Percentiles rank a stretch among this genome's conserved stretches.
phyloP scores from a whole-genome alignment of 2,113 vertebrate genomes.

The Galeopterus variegatus region DNA sequence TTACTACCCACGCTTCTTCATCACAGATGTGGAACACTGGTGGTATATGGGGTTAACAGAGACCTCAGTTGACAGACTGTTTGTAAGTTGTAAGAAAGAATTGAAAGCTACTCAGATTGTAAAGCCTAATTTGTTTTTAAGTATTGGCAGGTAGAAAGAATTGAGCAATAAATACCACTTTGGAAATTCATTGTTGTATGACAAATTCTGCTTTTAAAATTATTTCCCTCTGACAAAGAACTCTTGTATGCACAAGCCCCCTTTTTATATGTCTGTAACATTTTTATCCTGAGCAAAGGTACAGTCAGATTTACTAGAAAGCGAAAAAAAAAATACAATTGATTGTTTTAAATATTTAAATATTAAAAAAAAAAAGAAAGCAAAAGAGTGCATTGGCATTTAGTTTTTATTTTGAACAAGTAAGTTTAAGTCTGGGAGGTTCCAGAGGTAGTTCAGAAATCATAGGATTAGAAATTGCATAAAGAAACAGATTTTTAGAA shows the following conservation, averaged over 20 bases:
- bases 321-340: too few species aligned
- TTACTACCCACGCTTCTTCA: constrained; percentile 1
- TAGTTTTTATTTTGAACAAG: constrained; percentile 69
- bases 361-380: too few species aligned
- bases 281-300: constrained; percentile 46
- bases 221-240: constrained; percentile 57
- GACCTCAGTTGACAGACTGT: constrained; percentile 9
- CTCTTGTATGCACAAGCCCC: background rate
- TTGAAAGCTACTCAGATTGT: constrained; percentile 42
- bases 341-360: too few species aligned
- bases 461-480: constrained; percentile 20
- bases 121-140: constrained; percentile 32
- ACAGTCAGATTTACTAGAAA: constrained; percentile 25
- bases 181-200: constrained; percentile 29
- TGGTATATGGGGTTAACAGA: constrained; percentile 1
- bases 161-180: constrained; percentile 56
- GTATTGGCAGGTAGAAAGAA: constrained; percentile 44
- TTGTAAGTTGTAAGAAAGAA: constrained; percentile 56
- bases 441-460: constrained; percentile 45
- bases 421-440: constrained; percentile 56
- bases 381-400: constrained; percentile 48
- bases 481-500: constrained; percentile 29
- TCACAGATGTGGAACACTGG: background rate
- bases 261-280: constrained; percentile 9
- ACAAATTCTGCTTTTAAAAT: constrained; percentile 65